Conservation (phyloP, 1,140 invertebrate genomes). For the Drosophila setifemur region DNA sequence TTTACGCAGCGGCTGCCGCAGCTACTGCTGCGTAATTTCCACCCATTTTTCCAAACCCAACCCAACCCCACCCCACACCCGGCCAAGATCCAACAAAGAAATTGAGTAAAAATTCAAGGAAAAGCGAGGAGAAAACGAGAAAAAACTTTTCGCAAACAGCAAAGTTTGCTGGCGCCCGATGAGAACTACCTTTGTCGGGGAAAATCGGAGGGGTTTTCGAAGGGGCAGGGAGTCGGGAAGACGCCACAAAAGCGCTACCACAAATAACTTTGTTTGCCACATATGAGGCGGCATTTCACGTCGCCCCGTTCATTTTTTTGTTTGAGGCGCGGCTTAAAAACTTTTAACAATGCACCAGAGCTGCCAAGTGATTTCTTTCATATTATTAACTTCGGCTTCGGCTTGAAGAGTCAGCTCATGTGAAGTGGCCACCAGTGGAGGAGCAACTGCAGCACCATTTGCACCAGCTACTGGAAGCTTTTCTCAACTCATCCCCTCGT, state of each 20-base stretch:
- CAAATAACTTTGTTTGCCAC: conserved; percentile 78
- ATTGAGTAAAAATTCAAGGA: conserved; percentile 54
- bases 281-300: conserved; percentile 44
- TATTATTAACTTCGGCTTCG: conserved; percentile 77
- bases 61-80: no score
- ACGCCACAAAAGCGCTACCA: conserved; percentile 70
- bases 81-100: conserved; percentile 52
- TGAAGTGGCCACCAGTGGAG: conserved; percentile 53
- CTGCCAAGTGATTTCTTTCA: conserved; percentile 80
- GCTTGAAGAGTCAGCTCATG: conserved; percentile 50
- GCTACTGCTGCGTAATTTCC: conserved; percentile 42
- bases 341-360: conserved; percentile 81
- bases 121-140: conserved; percentile 39
- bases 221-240: neutral
- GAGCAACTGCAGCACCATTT: conserved; percentile 12
- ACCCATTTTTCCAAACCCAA: no score
- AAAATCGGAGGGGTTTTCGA: neutral
- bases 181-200: conserved; percentile 53
- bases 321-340: conserved; percentile 80
- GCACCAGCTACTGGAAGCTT: conserved; percentile 6
- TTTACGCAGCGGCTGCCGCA: conserved; percentile 70
- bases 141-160: conserved; percentile 65
- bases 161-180: conserved; percentile 71
- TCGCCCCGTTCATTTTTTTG: conserved; percentile 2
- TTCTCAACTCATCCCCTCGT: neutral